Base-by-base conservation (phyloP, 2,888 invertebrate species). In the Boloria euphrosyne region DNA sequence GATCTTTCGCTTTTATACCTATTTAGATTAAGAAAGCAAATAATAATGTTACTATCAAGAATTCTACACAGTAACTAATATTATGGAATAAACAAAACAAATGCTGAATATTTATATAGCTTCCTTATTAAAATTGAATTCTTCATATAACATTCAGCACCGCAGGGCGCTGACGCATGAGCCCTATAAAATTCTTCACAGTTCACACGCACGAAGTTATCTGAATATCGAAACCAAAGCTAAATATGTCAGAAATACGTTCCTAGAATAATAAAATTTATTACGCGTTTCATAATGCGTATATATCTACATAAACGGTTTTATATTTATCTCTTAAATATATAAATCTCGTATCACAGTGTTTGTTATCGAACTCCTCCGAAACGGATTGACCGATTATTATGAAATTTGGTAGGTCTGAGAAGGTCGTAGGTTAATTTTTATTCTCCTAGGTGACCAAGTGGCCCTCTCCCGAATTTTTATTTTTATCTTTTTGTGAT, bases 101-200 rank as follows among this genome's bases (percentile, higher is more conserved):
- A 22, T 46, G 13, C 43, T 38, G 31, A 10, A 38, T 38, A 38
- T 10, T 38, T 38, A 38, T 38, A 38, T 38, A 38, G 31, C 3
- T 55, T 55, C 55, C 46, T 46, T 46, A 57, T 46, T 46, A 22
- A 4, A 57, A 57, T 22, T 46, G n/a, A 46, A 57, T 57, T 57
- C 57, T 57, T n/a, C n/a, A 22, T 14, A n/a, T 18, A 44, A 44
- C n/a, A 10, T 44, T 7, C 13, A 46, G 22, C 31, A 38, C 10
- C 10, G 31, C n/a, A n/a, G n/a, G n/a, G n/a, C n/a, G n/a, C 10
- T 57, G 44, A 27, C 57, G 46, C 57, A 46, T 22, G 57, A 4
- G 57, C 46, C 46, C 44, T 57, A 57, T 5, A 27, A 57, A 46
- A 44, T n/a, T 18, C 13, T 38, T 38, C 31, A 10, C 31, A 38